phyloP scores from a whole-genome alignment of 2,888 invertebrate genomes.

The Agrochola circellaris region DNA sequence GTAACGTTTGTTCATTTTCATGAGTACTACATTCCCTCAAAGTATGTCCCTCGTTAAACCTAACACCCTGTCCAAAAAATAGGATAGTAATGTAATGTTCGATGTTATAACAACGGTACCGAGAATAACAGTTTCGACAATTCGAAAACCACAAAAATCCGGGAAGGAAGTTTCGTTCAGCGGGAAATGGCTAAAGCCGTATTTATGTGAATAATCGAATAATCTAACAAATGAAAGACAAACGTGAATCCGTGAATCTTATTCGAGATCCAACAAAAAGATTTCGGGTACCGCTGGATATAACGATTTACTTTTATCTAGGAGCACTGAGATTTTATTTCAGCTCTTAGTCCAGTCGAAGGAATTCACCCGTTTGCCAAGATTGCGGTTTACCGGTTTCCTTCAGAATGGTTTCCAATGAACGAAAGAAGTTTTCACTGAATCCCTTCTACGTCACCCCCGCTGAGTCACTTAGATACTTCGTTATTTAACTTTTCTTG shows the following conservation, averaged over 20 bases:
- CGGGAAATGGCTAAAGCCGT: background rate
- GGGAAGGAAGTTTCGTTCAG: constrained; percentile 19
- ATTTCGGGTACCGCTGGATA: constrained; percentile 15
- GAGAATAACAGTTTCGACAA: background rate
- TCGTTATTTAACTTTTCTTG: constrained; percentile 35
- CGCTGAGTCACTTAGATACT: constrained; percentile 10
- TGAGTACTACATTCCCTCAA: background rate
- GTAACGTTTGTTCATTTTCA: background rate
- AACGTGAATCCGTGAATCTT: constrained; percentile 29
- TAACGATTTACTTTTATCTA: constrained; percentile 49
- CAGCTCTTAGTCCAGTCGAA: constrained; percentile 29
- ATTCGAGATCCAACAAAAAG: constrained; percentile 19
- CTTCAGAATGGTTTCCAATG: constrained; percentile 40
- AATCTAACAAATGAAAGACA: constrained; percentile 19
- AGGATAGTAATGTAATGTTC: constrained; percentile 2
- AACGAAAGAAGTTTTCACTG: constrained; percentile 11
- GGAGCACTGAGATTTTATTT: constrained; percentile 52
- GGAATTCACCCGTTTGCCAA: constrained; percentile 42
- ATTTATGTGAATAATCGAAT: constrained; percentile 24
- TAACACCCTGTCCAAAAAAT: background rate
- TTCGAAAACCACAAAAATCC: constrained; percentile 14
- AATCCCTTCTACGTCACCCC: constrained; percentile 26
- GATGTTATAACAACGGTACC: background rate
- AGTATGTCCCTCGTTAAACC: background rate
- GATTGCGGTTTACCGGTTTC: constrained; percentile 41